phyloP scores from a whole-genome alignment of 2,797 vertebrate species.

The Gambelia wislizenii region DNA sequence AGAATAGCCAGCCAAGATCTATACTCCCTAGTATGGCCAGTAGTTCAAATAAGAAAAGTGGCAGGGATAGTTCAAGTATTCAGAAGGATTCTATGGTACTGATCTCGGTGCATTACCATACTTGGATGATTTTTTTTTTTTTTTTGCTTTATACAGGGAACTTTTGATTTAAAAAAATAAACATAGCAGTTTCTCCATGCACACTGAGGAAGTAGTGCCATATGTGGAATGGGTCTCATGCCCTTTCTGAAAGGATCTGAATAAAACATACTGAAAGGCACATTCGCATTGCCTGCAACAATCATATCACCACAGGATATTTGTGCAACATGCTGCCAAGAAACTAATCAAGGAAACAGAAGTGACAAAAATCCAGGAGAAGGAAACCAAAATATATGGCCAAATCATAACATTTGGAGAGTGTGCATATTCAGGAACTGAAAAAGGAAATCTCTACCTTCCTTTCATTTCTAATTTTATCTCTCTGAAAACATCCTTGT shows the following conservation, averaged over 20 bases:
- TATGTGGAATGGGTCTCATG: not conserved
- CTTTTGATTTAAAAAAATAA: too few relatives aligned
- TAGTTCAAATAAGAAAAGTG: too few relatives aligned
- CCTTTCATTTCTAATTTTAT: not conserved
- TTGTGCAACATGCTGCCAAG: not conserved
- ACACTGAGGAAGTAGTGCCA: not conserved
- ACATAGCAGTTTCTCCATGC: not conserved
- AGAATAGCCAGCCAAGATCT: too few relatives aligned
- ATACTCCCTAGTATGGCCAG: not conserved
- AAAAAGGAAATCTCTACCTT: not conserved
- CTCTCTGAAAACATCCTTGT: not conserved
- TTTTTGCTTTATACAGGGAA: not conserved
- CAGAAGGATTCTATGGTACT: not conserved
- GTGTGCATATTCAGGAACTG: not conserved
- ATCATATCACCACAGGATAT: not conserved
- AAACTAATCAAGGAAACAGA: conserved; percentile 18
- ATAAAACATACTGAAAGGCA: not conserved
- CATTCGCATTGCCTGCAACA: not conserved
- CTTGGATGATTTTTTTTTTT: not conserved
- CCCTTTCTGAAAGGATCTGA: not conserved
- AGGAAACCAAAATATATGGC: not conserved
- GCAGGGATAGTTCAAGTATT: not conserved
- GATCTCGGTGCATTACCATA: not conserved
- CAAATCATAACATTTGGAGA: not conserved
- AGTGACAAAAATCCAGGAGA: not conserved